These are phyloP conservation scores for Platycheirus albimanus DNA, from an alignment of 2,888 invertebrate species.

Conservation along the genomic window DNA sequence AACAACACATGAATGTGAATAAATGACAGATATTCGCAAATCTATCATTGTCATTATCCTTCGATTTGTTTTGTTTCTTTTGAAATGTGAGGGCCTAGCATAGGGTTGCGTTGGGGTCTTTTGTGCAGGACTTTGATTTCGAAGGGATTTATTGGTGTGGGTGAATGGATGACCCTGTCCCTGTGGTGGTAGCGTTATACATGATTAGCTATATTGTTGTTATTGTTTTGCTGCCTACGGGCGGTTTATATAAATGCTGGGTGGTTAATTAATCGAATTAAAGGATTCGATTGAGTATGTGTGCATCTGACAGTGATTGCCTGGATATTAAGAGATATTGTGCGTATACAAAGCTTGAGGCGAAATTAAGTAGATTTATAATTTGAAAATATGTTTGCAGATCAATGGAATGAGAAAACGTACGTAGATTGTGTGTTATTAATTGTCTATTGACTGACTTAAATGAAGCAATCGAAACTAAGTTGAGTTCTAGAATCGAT, in stretches of 20 bases:
- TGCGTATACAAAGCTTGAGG: conserved; percentile 38
- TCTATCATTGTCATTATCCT: conserved; percentile 83
- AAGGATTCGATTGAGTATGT: conserved; percentile 76
- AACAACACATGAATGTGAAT: conserved; percentile 69
- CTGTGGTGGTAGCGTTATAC: conserved; percentile 57
- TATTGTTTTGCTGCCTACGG: conserved; percentile 64
- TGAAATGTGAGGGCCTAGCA: conserved; percentile 30
- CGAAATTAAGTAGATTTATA: conserved; percentile 41
- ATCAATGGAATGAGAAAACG: neutral
- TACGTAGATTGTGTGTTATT: neutral
- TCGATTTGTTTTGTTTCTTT: conserved; percentile 78
- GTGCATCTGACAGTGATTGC: conserved; percentile 82
- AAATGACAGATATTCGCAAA: conserved; percentile 83
- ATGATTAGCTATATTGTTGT: conserved; percentile 74
- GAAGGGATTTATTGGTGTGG: conserved; percentile 41
- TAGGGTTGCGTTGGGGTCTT: conserved; percentile 29
- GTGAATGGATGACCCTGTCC: conserved; percentile 28
- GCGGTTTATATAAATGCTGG: conserved; percentile 58
- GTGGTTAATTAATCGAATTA: conserved; percentile 82
- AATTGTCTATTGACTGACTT: neutral
- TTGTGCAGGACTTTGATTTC: conserved; percentile 42
- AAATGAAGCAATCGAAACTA: neutral
- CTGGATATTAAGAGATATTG: conserved; percentile 60
- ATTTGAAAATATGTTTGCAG: conserved; percentile 54
- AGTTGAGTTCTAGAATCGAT: too few relatives aligned